Conservation (phyloP, 1,140 invertebrate genomes). For the Holotrichia oblita region DNA sequence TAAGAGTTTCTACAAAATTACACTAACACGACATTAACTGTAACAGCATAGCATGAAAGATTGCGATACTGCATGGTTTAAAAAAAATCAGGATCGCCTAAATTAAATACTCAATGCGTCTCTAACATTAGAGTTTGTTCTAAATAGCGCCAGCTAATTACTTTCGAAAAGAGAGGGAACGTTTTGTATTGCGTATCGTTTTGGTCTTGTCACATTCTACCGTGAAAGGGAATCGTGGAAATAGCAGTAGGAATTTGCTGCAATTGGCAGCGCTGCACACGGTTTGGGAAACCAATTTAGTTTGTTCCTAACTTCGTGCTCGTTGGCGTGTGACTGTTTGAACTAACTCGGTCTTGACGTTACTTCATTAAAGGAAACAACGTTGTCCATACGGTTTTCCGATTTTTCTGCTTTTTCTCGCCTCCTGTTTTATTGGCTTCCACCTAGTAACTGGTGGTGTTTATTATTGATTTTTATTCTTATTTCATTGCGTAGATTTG, state of each 20-base stretch:
- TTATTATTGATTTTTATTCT: too few species aligned
- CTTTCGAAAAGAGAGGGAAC: not conserved
- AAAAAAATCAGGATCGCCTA: too few species aligned
- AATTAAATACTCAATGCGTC: too few species aligned
- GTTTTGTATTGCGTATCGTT: not conserved
- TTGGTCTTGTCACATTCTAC: slow-evolving; percentile 14
- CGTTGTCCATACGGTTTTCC: slow-evolving; percentile 7
- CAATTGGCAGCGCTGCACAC: slow-evolving; percentile 35
- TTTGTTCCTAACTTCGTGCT: slow-evolving; percentile 37
- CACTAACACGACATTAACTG: not conserved
- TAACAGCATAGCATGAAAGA: too few species aligned
- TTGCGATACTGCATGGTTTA: too few species aligned
- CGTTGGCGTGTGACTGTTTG: slow-evolving; percentile 38
- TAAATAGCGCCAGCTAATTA: not conserved
- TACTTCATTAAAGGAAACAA: slow-evolving; percentile 41
- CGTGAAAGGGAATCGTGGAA: not conserved
- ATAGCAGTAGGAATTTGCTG: not conserved
- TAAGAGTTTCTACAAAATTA: not conserved
- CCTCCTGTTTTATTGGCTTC: too few species aligned
- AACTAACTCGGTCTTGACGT: slow-evolving; percentile 39
- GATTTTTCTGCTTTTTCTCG: not conserved
- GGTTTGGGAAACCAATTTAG: slow-evolving; percentile 34
- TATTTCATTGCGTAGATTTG: too few species aligned
- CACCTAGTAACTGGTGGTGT: too few species aligned
- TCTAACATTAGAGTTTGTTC: too few species aligned